Evolutionary conservation across 2,113 vertebrate species (phyloP), one percentile per base, ranked within the genome.

Genomic region (Coregonus clupeaformis): DNA sequence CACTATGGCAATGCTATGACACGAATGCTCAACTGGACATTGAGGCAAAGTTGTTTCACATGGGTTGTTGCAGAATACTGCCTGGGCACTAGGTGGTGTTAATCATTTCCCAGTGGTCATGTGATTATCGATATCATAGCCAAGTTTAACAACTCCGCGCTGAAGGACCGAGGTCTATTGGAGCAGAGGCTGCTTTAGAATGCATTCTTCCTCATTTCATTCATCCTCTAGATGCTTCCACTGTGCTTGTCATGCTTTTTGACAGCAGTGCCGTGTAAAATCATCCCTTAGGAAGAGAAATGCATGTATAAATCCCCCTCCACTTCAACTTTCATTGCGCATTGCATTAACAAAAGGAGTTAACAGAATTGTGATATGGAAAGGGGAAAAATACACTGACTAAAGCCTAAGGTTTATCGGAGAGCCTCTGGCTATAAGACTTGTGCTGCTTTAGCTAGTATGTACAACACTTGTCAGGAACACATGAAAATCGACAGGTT

Each of bases 41-140:
- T 52, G 12, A 18, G 49, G 83, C 69, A 72, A 13, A 2, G 25
- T 12, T 25, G 4, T 2, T 62, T 63, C 0, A 27, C 1, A 4
- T 63, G 36, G 36, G 36, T 12, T 42, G 36, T 11, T 11, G 36
- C 36, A 42, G 7, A 42, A 3, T 42, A 13, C 14, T 66, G 13
- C 25, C 6, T 81, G 66, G 65, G 86, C 87, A 86, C 78, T 72
- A 86, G 90, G 79, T 84, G 85, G 87, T 47, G 78, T 42, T 42
- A 42, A 42, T 42, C 2, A 9, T 42, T 42, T 11, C 36, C 36
- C 36, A 3, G 9, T 42, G 36, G 36, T 11, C 36, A 42, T 42
- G 36, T 42, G 36, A 42, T 42, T 42, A 11, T 7, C 36, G 11
- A 11, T 42, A 42, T 42, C 29, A 4, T 29, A 29, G 29, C 3